Evolutionary conservation across 2,888 invertebrate genomes (phyloP).

Genomic region (Caenorhabditis japonica): DNA sequence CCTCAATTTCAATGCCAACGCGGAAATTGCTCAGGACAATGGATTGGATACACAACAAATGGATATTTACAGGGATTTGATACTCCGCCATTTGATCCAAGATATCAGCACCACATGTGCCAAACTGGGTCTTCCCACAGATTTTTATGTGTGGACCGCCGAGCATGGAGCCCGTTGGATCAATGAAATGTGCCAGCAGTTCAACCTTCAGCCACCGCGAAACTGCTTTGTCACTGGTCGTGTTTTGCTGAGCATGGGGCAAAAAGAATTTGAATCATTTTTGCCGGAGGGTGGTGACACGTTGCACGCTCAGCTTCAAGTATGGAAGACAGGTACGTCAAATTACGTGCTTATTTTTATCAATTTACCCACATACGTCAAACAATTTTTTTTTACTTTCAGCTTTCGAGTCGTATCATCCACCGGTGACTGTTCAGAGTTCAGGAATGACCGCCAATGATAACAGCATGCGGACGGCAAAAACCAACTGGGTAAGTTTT

Average conservation of each 20-base stretch:
- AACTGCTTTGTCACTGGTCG: conserved; percentile 63
- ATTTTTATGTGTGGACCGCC: conserved; percentile 67
- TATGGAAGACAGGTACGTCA: conserved; percentile 74
- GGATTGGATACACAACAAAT: conserved; percentile 58
- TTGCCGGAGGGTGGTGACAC: conserved; percentile 73
- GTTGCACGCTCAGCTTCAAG: conserved; percentile 75
- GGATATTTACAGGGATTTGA: conserved; percentile 76
- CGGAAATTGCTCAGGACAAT: conserved; percentile 45
- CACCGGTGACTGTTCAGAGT: conserved; percentile 48
- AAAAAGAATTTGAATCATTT: conserved; percentile 59
- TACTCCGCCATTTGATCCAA: conserved; percentile 75
- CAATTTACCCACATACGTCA: too few relatives aligned
- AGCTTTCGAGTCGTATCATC: conserved; percentile 66
- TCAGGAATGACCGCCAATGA: conserved; percentile 58
- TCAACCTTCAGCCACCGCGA: conserved; percentile 65
- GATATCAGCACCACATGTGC: conserved; percentile 76
- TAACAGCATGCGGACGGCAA: conserved; percentile 41
- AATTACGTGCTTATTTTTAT: conserved; percentile 20
- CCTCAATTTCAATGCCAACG: conserved; percentile 50
- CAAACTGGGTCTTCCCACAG: conserved; percentile 70
- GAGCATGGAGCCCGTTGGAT: conserved; percentile 72
- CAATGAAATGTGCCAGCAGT: conserved; percentile 74
- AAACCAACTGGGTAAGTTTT: conserved; percentile 44
- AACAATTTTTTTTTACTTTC: too few relatives aligned
- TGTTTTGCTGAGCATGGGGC: conserved; percentile 65